Evolutionary conservation across 2,888 invertebrate genomes (phyloP).

Genomic region (Acanthopleura granulata): DNA sequence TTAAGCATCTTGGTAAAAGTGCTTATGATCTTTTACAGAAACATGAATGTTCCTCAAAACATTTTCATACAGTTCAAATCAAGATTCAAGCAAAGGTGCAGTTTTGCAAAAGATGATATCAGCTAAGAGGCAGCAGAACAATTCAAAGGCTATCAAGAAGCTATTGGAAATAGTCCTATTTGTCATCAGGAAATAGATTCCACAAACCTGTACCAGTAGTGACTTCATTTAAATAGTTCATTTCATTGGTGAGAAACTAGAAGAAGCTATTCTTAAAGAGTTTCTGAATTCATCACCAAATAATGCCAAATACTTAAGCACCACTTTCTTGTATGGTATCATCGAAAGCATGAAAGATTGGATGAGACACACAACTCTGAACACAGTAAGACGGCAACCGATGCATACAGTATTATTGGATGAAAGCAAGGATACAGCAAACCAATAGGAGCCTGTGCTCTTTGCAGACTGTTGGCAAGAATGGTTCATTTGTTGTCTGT

Average conservation of each 20-base stretch:
- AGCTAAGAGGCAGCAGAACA: neutral
- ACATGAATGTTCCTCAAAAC: neutral
- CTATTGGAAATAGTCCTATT: neutral
- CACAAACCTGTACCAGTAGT: neutral
- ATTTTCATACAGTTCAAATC: neutral
- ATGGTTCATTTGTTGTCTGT: neutral
- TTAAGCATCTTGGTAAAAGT: neutral
- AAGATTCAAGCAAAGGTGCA: neutral
- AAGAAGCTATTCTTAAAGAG: neutral
- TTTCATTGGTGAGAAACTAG: neutral
- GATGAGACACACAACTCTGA: neutral
- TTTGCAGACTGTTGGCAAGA: neutral
- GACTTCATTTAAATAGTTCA: neutral
- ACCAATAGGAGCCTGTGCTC: neutral
- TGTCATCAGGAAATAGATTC: neutral
- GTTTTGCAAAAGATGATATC: neutral
- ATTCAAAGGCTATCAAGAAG: neutral
- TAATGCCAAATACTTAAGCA: neutral
- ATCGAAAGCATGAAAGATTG: neutral
- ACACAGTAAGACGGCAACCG: neutral
- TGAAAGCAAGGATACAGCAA: neutral
- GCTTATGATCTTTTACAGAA: neutral
- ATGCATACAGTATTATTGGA: too few species aligned
- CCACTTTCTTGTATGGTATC: neutral
- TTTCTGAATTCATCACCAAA: slow-evolving; percentile 1